Evolutionary conservation across 2,797 vertebrate species (phyloP).

Genomic region (Alfaro cultratus): DNA sequence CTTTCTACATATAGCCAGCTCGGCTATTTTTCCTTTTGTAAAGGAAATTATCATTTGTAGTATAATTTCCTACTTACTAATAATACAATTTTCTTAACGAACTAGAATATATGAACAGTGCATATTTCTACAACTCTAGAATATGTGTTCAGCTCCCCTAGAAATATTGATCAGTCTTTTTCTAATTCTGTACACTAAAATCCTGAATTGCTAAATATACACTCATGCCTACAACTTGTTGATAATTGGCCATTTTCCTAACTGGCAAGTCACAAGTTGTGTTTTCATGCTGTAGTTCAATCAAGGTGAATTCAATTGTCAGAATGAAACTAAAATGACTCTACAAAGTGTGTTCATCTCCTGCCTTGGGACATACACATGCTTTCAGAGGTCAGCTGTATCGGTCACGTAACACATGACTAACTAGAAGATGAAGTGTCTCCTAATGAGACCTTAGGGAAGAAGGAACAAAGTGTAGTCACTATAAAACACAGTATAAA

Average conservation of each 20-base stretch:
- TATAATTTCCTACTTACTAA: background rate
- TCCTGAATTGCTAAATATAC: background rate
- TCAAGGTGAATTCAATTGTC: background rate
- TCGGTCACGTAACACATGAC: background rate
- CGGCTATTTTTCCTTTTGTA: background rate
- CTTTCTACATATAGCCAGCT: background rate
- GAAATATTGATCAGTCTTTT: background rate
- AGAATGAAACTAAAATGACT: background rate
- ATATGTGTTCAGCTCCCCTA: too few relatives aligned
- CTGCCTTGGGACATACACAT: background rate
- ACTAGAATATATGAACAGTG: background rate
- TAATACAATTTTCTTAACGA: background rate
- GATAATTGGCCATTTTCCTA: background rate
- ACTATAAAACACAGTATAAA: background rate
- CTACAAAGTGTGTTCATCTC: background rate
- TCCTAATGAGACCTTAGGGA: conserved; percentile 1
- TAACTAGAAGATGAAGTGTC: background rate
- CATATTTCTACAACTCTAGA: too few relatives aligned
- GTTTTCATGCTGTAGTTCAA: background rate
- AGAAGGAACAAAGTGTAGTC: background rate
- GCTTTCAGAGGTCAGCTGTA: background rate
- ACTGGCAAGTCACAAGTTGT: background rate
- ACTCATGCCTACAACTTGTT: background rate
- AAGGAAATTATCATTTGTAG: background rate
- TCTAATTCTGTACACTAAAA: background rate